A percentile compares a stretch with the other conserved stretches of the same genome.
phyloP scores from a whole-genome alignment of 2,113 vertebrate species.

The Edolisoma coerulescens region DNA sequence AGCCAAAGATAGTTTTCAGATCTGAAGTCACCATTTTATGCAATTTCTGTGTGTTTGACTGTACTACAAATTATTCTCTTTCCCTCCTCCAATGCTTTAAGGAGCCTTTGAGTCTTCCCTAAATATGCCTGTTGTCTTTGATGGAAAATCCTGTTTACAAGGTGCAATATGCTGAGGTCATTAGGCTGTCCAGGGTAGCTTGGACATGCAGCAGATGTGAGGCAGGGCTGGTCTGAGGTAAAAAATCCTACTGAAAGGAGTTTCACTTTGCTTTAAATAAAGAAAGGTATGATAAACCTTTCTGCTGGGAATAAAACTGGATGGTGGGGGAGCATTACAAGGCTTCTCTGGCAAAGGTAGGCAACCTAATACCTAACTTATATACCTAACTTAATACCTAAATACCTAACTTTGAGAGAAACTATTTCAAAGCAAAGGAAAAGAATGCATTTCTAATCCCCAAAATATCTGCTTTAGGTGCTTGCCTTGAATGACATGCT shows the following conservation, averaged over 20 bases:
- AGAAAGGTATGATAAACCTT: not conserved
- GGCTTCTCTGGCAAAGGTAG: not conserved
- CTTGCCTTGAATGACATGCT: not conserved
- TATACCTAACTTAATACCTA: no score
- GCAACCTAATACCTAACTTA: not conserved
- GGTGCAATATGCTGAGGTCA: accelerated
- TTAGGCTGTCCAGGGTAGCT: not conserved
- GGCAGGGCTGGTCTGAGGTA: not conserved
- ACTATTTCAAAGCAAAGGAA: not conserved
- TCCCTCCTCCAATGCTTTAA: not conserved
- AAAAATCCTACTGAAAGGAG: not conserved
- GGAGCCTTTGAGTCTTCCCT: not conserved
- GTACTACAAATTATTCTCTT: not conserved
- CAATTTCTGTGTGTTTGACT: not conserved
- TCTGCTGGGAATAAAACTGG: not conserved
- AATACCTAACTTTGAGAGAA: not conserved
- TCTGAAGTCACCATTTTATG: not conserved
- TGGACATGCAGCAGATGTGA: not conserved
- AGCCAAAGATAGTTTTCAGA: not conserved
- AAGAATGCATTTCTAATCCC: not conserved
- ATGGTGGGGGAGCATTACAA: not conserved
- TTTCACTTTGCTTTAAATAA: not conserved
- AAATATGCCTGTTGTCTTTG: not conserved
- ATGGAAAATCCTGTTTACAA: not conserved
- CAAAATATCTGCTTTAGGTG: not conserved